A percentile compares a stretch with the other conserved stretches of the same genome.
Conservation (phyloP, 2,888 invertebrate genomes). For the Parapristionchus giblindavisi region DNA sequence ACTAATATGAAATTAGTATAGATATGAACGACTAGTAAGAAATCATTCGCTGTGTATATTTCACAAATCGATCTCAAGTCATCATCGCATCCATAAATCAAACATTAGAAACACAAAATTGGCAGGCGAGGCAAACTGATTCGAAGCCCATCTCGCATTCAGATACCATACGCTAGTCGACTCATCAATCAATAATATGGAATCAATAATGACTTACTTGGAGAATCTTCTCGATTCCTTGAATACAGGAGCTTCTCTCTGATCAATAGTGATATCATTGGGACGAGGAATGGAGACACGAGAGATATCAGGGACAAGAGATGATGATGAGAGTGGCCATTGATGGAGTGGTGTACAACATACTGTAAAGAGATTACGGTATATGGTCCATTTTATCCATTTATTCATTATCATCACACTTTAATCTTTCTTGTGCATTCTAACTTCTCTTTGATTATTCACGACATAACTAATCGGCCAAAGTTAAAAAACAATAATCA, state of each 20-base stretch:
- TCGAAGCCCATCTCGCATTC: too few species aligned
- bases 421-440: too few species aligned
- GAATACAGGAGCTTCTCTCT: slow-evolving; percentile 8
- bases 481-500: too few species aligned
- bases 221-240: slow-evolving; percentile 1
- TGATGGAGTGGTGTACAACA: slow-evolving; percentile 14
- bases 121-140: too few species aligned
- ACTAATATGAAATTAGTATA: too few species aligned
- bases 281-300: slow-evolving; percentile 37
- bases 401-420: slow-evolving; percentile 9
- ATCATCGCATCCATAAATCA: too few species aligned
- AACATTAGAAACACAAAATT: too few species aligned
- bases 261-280: slow-evolving; percentile 18
- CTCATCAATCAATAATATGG: background rate
- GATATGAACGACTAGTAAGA: too few species aligned
- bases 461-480: too few species aligned
- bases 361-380: background rate
- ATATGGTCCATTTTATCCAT: background rate
- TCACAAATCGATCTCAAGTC: background rate
- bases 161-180: background rate
- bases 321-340: slow-evolving; percentile 12
- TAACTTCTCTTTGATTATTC: too few species aligned
- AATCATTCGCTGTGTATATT: background rate
- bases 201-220: background rate
- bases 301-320: slow-evolving; percentile 40